Base-by-base conservation (phyloP, 2,113 vertebrate genomes). In the Hystrix cristata region DNA sequence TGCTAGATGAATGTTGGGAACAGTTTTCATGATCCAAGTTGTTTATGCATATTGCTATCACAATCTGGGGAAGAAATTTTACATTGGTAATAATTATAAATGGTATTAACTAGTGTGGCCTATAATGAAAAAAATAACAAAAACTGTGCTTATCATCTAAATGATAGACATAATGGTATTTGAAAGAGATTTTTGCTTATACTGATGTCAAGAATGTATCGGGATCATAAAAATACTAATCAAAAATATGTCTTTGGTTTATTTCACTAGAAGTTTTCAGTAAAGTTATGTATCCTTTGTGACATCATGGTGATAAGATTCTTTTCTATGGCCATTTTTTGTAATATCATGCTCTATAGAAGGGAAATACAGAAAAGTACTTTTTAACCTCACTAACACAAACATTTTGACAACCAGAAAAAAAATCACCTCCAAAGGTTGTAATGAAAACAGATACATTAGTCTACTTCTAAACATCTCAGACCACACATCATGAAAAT, bases 61-160 rank as follows among this genome's bases (percentile, higher is more conserved):
- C 16, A 79, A 48, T 55, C 46, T 80, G 55, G 5, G 34, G 57
- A 88, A 60, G 67, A 43, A 34, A 72, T 72, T 90, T 85, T 93
- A 74, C 7, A 57, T n/a, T 31, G 69, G 81, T 90, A 95, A 53
- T 78, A 91, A 67, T 46, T n/a, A 95, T 59, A 57, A 87, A 62
- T 87, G 53, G 16, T 87, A 38, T 78, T 74, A 55, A 51, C 84
- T 60, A 74, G 9, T 90, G 34, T 60, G 21, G 0, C 12, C 19
- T 79, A 48, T 60, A 82, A 82, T 82, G 38, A 38, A 38, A 16
- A 97, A 71, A 87, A 48, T 31, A 71, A n/a, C 3, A 5, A 5
- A 86, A 43, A 78, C 59, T n/a, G 13, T 92, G 16, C 48, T 67
- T 0, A 69, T 78, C 57, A 86, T 90, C 43, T 81, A 53, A 59